Conservation (phyloP, 2,888 invertebrate species). For the Autographa gamma region DNA sequence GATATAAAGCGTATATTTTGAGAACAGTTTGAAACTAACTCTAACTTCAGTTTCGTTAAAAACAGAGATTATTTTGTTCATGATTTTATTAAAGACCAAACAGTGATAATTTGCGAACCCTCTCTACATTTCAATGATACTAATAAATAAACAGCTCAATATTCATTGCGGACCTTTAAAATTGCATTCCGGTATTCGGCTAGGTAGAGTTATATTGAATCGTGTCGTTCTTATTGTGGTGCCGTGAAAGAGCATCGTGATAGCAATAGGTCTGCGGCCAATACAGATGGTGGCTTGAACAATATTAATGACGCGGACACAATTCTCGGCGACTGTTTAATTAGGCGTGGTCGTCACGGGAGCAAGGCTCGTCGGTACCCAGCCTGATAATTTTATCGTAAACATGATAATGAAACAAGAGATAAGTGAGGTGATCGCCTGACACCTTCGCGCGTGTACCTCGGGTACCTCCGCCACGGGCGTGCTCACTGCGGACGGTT, state of each 20-base stretch:
- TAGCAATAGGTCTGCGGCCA: constrained; percentile 61
- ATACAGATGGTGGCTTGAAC: constrained; percentile 63
- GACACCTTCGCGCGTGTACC: constrained; percentile 34
- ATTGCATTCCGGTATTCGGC: constrained; percentile 6
- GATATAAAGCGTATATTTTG: not conserved
- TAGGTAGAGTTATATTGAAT: constrained; percentile 13
- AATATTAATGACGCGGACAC: constrained; percentile 64
- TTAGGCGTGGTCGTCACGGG: constrained; percentile 55
- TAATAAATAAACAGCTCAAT: not conserved
- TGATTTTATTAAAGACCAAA: not conserved
- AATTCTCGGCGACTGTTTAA: constrained; percentile 53
- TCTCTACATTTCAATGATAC: not conserved
- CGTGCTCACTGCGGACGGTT: constrained; percentile 33
- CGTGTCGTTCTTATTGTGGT: constrained; percentile 25
- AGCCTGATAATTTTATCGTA: constrained; percentile 64
- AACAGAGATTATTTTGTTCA: no score
- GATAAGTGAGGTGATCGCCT: constrained; percentile 65
- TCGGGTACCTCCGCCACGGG: constrained; percentile 14
- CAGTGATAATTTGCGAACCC: not conserved
- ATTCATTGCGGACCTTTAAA: not conserved
- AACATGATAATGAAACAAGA: constrained; percentile 67
- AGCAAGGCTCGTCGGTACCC: constrained; percentile 45
- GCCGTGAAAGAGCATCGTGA: constrained; percentile 69
- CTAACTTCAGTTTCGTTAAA: not conserved
- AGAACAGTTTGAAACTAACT: not conserved